Base-by-base conservation (phyloP, 53 echinoderm and acorn worm species). In the Holothuria leucospilota region DNA sequence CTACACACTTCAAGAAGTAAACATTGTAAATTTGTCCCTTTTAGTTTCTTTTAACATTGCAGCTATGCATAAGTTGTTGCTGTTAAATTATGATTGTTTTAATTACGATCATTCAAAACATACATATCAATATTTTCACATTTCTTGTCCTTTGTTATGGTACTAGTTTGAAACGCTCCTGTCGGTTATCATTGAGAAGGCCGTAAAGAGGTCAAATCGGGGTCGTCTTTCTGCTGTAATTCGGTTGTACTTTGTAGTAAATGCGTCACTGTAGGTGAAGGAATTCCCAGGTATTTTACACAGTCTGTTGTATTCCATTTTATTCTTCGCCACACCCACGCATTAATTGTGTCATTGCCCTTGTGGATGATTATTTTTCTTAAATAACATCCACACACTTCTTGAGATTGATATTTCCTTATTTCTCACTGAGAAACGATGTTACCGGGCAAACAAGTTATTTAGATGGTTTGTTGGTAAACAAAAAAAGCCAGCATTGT, bases 171-270 rank as follows among this genome's bases (percentile, higher is more conserved):
- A 52, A 75, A 52, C 75, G 75, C 75, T n/a, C 52, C n/a, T 49
- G 75, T 75, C 52, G 49, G 49, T 75, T 75, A 75, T 75, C 75
- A 75, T 75, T 52, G 51, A 49, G 49, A 75, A 24, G n/a, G 75
- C 75, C 75, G 75, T 75, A 75, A 75, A 75, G 75, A 75, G 75
- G 75, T 75, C 75, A 75, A 75, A 49, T 39, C 75, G 75, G 75
- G 75, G 75, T 75, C 8, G 13, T 26, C 23, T 75, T 75, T 75
- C 39, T 39, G 25, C 25, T 6, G 1, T 26, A 46, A 51, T 7
- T 20, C 75, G 75, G 75, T 75, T 49, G 39, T 51, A 49, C 20
- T n/a, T 30, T 30, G 18, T 75, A 24, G 8, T 49, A 75, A 75
- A 75, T 75, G 75, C 75, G 75, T 75, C 75, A 75, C 75, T 39